These are phyloP conservation scores for Aphelenchoides avenae DNA, from an alignment of 1,140 invertebrate species.

Conservation along the genomic window DNA sequence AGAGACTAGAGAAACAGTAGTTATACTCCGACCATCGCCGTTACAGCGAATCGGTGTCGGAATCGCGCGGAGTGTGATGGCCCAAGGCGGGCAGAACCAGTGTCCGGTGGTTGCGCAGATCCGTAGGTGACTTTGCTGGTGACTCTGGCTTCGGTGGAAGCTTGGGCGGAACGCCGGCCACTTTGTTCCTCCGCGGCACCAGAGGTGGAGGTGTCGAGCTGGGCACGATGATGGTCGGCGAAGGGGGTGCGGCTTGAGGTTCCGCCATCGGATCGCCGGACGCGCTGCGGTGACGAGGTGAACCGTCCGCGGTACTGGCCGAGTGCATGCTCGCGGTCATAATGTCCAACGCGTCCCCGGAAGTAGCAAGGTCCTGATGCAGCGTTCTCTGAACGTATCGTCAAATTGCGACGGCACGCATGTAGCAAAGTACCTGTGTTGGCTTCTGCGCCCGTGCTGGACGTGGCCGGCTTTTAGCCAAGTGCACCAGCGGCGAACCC, in stretches of 20 bases:
- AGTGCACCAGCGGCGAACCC: conserved; percentile 1
- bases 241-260: neutral
- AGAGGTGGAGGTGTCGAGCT: conserved; percentile 4
- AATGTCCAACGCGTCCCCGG: conserved; percentile 6
- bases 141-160: conserved; percentile 20
- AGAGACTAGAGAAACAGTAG: too few species aligned
- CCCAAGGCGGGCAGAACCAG: conserved; percentile 13
- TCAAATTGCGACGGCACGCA: too few species aligned
- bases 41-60: too few species aligned
- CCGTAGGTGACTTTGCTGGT: conserved; percentile 11
- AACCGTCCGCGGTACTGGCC: neutral
- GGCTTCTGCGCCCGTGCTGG: conserved; percentile 2
- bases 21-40: too few species aligned
- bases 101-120: conserved; percentile 12
- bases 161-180: neutral
- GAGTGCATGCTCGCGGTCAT: conserved; percentile 5
- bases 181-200: conserved; percentile 1
- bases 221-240: too few species aligned
- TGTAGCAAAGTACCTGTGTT: conserved; percentile 6
- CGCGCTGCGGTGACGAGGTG: conserved; percentile 5
- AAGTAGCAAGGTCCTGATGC: too few species aligned
- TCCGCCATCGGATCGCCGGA: neutral
- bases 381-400: too few species aligned
- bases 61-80: too few species aligned
- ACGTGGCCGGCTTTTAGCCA: conserved; percentile 18